Conservation (phyloP, 2,888 invertebrate species). For the Rhagonycha lutea region DNA sequence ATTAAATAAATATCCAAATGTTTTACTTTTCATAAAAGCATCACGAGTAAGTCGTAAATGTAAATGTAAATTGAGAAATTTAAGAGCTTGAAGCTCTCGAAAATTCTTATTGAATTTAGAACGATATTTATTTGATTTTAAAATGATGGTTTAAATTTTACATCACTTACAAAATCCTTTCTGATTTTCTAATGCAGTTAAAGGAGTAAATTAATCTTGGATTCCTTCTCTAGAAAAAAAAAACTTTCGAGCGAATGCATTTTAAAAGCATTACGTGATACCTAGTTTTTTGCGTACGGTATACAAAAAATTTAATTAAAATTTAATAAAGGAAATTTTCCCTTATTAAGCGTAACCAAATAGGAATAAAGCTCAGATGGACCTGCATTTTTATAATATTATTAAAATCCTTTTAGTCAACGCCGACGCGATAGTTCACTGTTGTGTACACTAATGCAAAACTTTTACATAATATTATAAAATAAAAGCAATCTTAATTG, state of each 20-base stretch:
- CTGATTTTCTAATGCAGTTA: constrained; percentile 20
- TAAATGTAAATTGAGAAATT: not conserved
- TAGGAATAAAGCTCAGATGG: too few relatives aligned
- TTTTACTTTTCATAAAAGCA: not conserved
- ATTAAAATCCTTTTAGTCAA: too few relatives aligned
- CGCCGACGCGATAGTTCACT: too few relatives aligned
- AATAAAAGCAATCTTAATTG: too few relatives aligned
- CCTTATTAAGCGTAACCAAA: not conserved
- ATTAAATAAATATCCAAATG: not conserved
- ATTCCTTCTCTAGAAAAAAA: constrained; percentile 7
- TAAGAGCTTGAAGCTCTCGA: not conserved
- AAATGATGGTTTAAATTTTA: constrained; percentile 16
- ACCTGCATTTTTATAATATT: too few relatives aligned
- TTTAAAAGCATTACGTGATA: not conserved
- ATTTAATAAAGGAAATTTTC: not conserved
- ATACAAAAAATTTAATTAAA: too few relatives aligned
- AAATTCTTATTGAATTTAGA: constrained; percentile 17
- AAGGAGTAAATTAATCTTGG: constrained; percentile 11
- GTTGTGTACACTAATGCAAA: too few relatives aligned
- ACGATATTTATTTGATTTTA: constrained; percentile 24
- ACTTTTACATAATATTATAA: too few relatives aligned
- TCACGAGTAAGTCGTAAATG: not conserved
- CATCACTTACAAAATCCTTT: constrained; percentile 7
- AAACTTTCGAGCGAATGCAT: not conserved
- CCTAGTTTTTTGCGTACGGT: not conserved